Percentiles rank a stretch among this genome's conserved stretches.
Conservation (phyloP, 2,113 vertebrate species). For the Grus americana region DNA sequence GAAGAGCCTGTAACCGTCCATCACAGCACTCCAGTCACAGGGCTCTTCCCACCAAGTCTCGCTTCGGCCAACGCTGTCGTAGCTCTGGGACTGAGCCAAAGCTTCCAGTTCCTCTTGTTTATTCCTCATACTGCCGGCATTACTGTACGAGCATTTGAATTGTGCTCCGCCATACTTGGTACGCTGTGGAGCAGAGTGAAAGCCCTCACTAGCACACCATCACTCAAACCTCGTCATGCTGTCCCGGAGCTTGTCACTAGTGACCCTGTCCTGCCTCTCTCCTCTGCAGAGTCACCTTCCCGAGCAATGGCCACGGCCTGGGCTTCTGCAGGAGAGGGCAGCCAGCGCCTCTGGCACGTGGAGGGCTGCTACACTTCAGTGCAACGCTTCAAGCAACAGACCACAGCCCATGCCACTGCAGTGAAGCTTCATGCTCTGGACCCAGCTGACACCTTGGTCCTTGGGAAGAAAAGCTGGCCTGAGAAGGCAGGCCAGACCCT, state of each 20-base stretch:
- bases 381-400: not conserved
- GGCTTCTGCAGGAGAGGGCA: not conserved
- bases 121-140: not conserved
- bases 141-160: not conserved
- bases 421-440: too few species aligned
- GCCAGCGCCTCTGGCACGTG: not conserved
- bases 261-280: not conserved
- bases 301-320: not conserved
- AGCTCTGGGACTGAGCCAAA: not conserved
- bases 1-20: not conserved
- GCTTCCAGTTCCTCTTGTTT: not conserved
- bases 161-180: not conserved
- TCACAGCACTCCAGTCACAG: not conserved
- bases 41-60: not conserved
- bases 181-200: not conserved
- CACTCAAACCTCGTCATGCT: not conserved
- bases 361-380: not conserved
- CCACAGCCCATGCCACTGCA: not conserved
- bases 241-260: not conserved
- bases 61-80: not conserved
- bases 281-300: not conserved
- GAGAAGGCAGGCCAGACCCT: not conserved
- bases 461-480: not conserved
- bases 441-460: not conserved
- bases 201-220: not conserved